Evolutionary conservation across 2,888 invertebrate species (phyloP), one percentile per base, ranked within the genome.

Genomic region (Pterostichus niger): DNA sequence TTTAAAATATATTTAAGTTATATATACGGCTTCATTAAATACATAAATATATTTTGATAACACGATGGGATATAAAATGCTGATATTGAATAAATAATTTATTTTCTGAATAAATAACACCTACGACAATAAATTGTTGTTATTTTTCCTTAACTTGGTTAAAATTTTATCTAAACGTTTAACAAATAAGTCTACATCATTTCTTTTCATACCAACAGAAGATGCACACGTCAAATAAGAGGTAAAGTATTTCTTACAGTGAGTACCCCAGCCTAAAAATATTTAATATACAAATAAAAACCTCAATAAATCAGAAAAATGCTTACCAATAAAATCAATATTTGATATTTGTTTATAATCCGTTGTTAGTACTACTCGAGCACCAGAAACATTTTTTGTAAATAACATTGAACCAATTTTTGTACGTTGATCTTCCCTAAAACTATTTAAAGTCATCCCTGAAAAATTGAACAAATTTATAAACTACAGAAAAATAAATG

Each of bases 171-270:
- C 91, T 71, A 96, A 89, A 86, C 94, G 91, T 85, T 91, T 91
- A 71, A 94, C 90, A 88, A 96, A 95, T 24, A 90, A 88, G 87
- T 95, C 94, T n/a, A 96, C 92, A 86, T 96, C 96, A 2, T 89
- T 87, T 85, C 91, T 91, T 64, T 91, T 92, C 88, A 95, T 92
- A 3, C 96, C 96, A 49, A 96, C 89, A 6, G 93, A 91, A 2
- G 95, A 94, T 13, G 96, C 95, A 75, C 94, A 94, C 3, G 96
- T 96, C 85, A 96, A 89, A 88, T 96, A 96, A 1, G 94, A 92
- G 84, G 90, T 89, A 10, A 92, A 91, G 86, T 92, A 93, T 85
- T 90, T 89, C 86, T 91, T 90, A 85, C 91, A 91, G 88, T 96
- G 95, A 9, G 94, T 91, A 71, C 95, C 95, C 93, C 95, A 96